Percentiles rank a stretch among this genome's conserved stretches.
Conservation (phyloP, 2,113 vertebrate genomes). For the Calidris pugnax region DNA sequence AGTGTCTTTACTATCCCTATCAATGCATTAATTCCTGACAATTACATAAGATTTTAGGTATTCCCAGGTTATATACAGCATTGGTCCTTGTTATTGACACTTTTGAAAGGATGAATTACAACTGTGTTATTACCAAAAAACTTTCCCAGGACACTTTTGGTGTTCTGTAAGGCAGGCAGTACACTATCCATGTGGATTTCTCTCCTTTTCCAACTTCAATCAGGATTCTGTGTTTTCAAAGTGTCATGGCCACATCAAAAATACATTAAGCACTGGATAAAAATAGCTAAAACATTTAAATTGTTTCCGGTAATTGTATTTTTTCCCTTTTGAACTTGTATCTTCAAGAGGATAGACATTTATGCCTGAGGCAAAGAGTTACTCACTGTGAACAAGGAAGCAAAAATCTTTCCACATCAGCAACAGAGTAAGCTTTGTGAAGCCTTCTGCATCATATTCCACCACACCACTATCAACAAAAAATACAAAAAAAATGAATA, state of each 20-base stretch:
- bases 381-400: constrained; percentile 97
- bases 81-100: not conserved
- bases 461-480: constrained; percentile 87
- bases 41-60: not conserved
- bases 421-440: constrained; percentile 95
- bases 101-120: not conserved
- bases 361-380: constrained; percentile 49
- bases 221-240: not conserved
- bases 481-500: not conserved
- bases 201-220: not conserved
- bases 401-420: constrained; percentile 98
- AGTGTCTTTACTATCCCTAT: not conserved
- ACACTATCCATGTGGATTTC: not conserved
- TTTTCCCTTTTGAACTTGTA: constrained; percentile 43
- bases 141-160: not conserved
- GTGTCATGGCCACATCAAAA: not conserved
- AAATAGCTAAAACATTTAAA: constrained; percentile 32
- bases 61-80: not conserved
- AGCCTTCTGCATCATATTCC: constrained; percentile 97
- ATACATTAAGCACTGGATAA: constrained; percentile 3
- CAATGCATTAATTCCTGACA: not conserved
- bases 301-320: constrained; percentile 42
- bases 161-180: not conserved
- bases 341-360: constrained; percentile 40
- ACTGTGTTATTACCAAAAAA: not conserved